Percentiles rank a stretch among this genome's conserved stretches.
These are phyloP conservation scores for Deilephila porcellus DNA, from an alignment of 2,888 invertebrate genomes.

Conservation along the genomic window DNA sequence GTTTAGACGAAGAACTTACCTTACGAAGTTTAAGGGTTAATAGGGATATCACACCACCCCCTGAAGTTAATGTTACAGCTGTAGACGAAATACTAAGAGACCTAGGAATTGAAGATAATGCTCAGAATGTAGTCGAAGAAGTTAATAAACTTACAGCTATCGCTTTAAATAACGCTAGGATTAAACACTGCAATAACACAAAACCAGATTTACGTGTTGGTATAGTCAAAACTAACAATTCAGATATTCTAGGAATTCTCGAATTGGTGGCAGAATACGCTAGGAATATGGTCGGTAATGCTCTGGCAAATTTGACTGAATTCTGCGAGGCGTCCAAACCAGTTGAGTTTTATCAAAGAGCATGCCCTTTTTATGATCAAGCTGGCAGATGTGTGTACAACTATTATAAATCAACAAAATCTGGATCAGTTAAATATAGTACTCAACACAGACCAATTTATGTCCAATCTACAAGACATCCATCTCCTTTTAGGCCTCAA, in stretches of 20 bases:
- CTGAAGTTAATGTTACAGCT: conserved; percentile 36
- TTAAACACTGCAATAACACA: conserved; percentile 59
- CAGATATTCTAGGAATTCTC: conserved; percentile 56
- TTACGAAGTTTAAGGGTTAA: conserved; percentile 64
- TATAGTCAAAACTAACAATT: conserved; percentile 14
- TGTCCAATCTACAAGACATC: conserved; percentile 51
- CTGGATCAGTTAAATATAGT: conserved; percentile 48
- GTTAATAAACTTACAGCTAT: conserved; percentile 54
- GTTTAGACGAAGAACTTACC: conserved; percentile 34
- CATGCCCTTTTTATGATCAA: conserved; percentile 37
- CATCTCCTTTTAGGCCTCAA: not conserved
- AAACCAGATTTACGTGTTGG: conserved; percentile 33
- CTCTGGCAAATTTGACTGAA: conserved; percentile 53
- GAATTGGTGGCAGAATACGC: conserved; percentile 53
- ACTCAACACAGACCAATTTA: conserved; percentile 59
- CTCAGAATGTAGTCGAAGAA: conserved; percentile 56
- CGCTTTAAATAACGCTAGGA: conserved; percentile 58
- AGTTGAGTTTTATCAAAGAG: conserved; percentile 52
- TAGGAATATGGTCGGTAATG: conserved; percentile 51
- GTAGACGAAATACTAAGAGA: conserved; percentile 43
- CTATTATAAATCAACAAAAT: conserved; percentile 53
- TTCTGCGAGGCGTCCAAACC: conserved; percentile 58
- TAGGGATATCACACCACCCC: conserved; percentile 68
- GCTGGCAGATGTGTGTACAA: conserved; percentile 39
- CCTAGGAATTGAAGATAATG: conserved; percentile 57